phyloP scores from a whole-genome alignment of 2,797 vertebrate species.

The Poecilia velifera region DNA sequence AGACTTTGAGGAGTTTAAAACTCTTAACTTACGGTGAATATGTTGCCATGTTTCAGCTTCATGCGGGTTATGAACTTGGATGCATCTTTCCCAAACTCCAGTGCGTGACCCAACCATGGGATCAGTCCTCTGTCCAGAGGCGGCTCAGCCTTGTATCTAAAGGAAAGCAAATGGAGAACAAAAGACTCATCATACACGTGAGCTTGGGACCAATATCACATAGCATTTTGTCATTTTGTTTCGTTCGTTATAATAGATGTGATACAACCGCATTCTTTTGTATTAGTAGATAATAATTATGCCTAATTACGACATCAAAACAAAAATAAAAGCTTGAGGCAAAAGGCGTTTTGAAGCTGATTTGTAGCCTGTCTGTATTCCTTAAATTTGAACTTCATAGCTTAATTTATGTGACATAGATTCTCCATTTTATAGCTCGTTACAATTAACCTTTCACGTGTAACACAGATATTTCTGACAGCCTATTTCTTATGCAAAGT shows the following conservation, averaged over 20 bases:
- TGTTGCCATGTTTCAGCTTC: slow-evolving; percentile 88
- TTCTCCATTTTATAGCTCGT: neutral
- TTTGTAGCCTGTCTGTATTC: slow-evolving; percentile 42
- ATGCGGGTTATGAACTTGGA: slow-evolving; percentile 85
- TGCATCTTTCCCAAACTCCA: slow-evolving; percentile 88
- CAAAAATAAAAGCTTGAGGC: neutral
- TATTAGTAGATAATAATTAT: neutral
- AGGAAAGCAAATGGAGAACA: slow-evolving; percentile 4
- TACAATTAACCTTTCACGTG: neutral
- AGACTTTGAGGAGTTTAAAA: neutral
- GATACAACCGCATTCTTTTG: neutral
- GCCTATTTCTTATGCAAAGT: neutral
- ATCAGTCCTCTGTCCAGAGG: slow-evolving; percentile 86
- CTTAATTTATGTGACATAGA: neutral
- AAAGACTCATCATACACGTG: neutral
- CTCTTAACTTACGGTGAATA: slow-evolving; percentile 86
- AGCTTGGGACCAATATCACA: neutral
- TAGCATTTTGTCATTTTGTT: neutral
- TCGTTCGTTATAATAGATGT: neutral
- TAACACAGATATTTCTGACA: neutral
- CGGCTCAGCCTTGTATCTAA: slow-evolving; percentile 83
- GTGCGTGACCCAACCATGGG: slow-evolving; percentile 89
- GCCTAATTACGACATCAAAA: neutral
- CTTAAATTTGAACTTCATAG: neutral
- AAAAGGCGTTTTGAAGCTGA: neutral